Conservation (phyloP, 2,113 vertebrate genomes). For the Monarcha castaneiventris region DNA sequence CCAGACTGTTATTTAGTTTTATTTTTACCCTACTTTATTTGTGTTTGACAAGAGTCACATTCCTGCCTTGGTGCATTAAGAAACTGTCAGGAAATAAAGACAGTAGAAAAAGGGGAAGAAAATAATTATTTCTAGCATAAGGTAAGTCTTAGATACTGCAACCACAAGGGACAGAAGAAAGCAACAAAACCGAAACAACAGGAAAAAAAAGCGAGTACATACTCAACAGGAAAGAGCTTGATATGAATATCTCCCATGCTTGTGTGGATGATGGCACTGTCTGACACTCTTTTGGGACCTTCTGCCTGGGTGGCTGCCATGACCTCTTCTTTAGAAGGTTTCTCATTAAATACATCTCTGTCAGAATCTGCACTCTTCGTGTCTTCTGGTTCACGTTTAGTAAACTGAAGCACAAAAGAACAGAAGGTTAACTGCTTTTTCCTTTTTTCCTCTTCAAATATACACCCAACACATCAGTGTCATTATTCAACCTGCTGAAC, state of each 20-base stretch:
- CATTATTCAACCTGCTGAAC: neutral
- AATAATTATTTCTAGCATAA: neutral
- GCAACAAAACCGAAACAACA: neutral
- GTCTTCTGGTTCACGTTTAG: constrained; percentile 95
- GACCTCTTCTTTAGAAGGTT: constrained; percentile 98
- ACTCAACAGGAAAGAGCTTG: constrained; percentile 99
- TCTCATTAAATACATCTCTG: constrained; percentile 97
- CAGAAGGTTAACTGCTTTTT: neutral
- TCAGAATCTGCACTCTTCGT: constrained; percentile 97
- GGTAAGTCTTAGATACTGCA: neutral
- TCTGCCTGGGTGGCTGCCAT: constrained; percentile 99
- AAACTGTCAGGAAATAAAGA: neutral
- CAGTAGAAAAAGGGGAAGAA: neutral
- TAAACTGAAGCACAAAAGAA: constrained; percentile 78
- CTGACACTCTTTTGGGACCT: constrained; percentile 95
- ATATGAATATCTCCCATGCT: constrained; percentile 98
- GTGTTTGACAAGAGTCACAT: neutral
- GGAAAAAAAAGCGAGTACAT: constrained; percentile 58
- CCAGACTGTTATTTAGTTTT: neutral
- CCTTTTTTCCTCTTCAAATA: neutral
- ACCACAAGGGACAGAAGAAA: neutral
- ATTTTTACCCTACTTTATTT: neutral
- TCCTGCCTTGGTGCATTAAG: neutral
- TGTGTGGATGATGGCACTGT: constrained; percentile 96
- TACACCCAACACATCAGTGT: neutral